Evolutionary conservation across 2,113 vertebrate genomes (phyloP).

Genomic region (Sigmodon hispidus): DNA sequence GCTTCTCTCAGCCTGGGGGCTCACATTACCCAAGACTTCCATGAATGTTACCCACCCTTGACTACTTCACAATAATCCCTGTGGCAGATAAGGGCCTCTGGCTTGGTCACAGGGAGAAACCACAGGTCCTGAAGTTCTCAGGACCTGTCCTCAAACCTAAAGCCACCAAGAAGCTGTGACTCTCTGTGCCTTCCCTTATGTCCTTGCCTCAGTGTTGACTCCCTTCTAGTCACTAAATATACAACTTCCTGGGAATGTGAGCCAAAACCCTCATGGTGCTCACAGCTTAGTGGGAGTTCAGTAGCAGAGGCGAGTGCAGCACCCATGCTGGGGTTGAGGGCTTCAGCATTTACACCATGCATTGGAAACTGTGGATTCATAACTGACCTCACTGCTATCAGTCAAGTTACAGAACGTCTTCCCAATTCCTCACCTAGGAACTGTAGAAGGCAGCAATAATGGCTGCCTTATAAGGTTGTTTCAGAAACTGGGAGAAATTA

Average conservation of each 20-base stretch:
- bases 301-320: fast-evolving
- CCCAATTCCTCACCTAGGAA: not conserved
- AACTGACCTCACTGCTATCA: not conserved
- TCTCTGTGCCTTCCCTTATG: not conserved
- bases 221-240: too few relatives aligned
- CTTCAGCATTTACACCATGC: not conserved
- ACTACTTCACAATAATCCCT: not conserved
- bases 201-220: not conserved
- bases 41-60: not conserved
- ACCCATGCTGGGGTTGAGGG: not conserved
- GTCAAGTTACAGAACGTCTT: not conserved
- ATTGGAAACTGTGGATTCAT: not conserved
- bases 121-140: not conserved
- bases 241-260: not conserved
- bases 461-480: not conserved
- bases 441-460: fast-evolving
- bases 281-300: not conserved
- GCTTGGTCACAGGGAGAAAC: not conserved
- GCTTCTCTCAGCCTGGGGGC: not conserved
- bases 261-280: not conserved
- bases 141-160: not conserved
- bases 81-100: not conserved
- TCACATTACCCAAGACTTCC: not conserved
- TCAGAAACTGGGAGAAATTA: not conserved
- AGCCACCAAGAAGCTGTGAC: not conserved